Percentiles rank a stretch among this genome's conserved stretches.
Conservation (phyloP, 2,113 vertebrate species). For the Delphinus delphis region DNA sequence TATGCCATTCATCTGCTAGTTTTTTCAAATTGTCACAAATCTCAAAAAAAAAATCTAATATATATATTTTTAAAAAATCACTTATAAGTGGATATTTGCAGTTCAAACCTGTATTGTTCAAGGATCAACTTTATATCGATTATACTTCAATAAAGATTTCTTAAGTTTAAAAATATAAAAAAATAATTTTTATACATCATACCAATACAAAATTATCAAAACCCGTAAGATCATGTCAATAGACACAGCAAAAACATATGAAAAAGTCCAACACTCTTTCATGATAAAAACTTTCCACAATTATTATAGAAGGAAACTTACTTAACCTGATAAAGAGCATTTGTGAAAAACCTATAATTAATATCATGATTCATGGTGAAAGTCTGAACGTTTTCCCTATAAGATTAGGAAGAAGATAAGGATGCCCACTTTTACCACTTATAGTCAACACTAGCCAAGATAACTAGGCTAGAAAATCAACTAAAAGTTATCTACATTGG, state of each 20-base stretch:
- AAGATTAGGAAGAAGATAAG: neutral
- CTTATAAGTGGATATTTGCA: no score
- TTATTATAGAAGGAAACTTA: neutral
- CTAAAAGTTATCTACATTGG: no score
- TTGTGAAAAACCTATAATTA: neutral
- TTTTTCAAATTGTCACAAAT: no score
- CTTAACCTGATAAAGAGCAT: neutral
- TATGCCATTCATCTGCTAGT: no score
- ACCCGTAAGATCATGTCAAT: neutral
- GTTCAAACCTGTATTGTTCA: no score
- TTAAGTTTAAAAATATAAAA: no score
- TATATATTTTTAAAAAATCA: no score
- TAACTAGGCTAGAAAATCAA: no score
- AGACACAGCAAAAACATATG: neutral
- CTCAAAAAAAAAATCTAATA: no score
- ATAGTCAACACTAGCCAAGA: neutral
- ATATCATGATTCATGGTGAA: neutral
- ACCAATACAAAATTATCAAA: neutral
- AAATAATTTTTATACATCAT: no score
- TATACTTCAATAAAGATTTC: no score
- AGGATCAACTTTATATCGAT: no score
- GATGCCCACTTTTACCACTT: neutral
- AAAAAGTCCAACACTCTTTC: neutral
- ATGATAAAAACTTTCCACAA: neutral
- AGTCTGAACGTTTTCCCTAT: neutral